Conservation (phyloP, 2,113 vertebrate species). For the Thalassarche chlororhynchos region DNA sequence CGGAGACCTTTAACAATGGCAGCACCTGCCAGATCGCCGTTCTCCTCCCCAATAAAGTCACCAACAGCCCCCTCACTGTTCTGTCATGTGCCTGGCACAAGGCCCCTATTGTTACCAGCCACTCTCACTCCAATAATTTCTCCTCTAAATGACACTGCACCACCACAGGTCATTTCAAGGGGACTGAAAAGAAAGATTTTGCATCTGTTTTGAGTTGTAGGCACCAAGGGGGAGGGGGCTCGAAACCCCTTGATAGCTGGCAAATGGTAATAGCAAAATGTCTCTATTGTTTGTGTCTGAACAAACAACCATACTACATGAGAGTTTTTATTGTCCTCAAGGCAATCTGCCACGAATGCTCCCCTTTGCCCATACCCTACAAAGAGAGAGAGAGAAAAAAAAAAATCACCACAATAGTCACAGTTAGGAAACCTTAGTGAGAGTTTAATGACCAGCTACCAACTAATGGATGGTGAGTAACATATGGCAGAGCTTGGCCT, state of each 20-base stretch:
- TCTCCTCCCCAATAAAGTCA: constrained; percentile 72
- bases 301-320: constrained; percentile 76
- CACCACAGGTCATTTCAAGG: constrained; percentile 83
- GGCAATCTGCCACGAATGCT: constrained; percentile 81
- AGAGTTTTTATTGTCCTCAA: constrained; percentile 80
- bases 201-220: constrained; percentile 84
- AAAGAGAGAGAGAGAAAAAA: neutral
- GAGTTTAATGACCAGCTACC: constrained; percentile 55
- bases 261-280: constrained; percentile 76
- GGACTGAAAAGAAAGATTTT: constrained; percentile 78
- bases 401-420: constrained; percentile 34
- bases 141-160: constrained; percentile 75
- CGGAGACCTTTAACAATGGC: constrained; percentile 81
- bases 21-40: constrained; percentile 84
- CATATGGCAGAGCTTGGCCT: constrained; percentile 31
- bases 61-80: constrained; percentile 69
- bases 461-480: constrained; percentile 49
- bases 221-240: constrained; percentile 72
- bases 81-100: constrained; percentile 85
- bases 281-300: constrained; percentile 75
- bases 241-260: constrained; percentile 66
- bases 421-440: constrained; percentile 54
- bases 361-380: constrained; percentile 55
- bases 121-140: constrained; percentile 72
- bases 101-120: constrained; percentile 82